These are phyloP conservation scores for Ageneiosus marmoratus DNA, from an alignment of 2,113 vertebrate genomes.

Conservation along the genomic window DNA sequence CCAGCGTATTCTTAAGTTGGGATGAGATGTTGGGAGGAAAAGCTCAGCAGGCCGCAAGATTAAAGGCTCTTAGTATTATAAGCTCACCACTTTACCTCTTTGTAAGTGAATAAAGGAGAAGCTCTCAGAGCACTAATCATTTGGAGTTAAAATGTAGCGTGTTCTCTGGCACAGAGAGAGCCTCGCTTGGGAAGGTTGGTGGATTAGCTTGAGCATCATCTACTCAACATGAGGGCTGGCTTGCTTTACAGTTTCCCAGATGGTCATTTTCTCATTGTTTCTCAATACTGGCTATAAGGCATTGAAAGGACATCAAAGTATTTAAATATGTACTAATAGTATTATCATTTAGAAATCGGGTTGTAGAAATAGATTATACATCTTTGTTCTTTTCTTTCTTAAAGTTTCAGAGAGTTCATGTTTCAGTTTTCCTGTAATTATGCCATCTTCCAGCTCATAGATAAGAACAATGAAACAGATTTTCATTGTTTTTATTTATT, in stretches of 20 bases:
- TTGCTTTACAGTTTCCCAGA: background rate
- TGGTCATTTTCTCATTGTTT: slow-evolving; percentile 14
- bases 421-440: background rate
- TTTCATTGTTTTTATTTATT: background rate
- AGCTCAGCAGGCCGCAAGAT: background rate
- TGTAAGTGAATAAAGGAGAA: background rate
- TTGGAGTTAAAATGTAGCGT: background rate
- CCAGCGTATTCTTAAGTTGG: too few species aligned
- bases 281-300: background rate
- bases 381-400: background rate
- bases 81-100: slow-evolving; percentile 1
- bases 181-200: background rate
- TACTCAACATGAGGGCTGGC: slow-evolving; percentile 6
- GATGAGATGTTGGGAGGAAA: background rate
- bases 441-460: background rate
- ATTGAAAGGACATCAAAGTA: background rate
- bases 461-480: background rate
- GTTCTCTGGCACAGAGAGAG: slow-evolving; percentile 16
- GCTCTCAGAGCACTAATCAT: background rate
- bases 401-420: slow-evolving; percentile 8
- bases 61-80: background rate
- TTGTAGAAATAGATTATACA: background rate
- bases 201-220: slow-evolving; percentile 13
- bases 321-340: background rate
- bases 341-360: background rate